phyloP scores from a whole-genome alignment of 2,797 vertebrate genomes.

The Rhinophrynus dorsalis region DNA sequence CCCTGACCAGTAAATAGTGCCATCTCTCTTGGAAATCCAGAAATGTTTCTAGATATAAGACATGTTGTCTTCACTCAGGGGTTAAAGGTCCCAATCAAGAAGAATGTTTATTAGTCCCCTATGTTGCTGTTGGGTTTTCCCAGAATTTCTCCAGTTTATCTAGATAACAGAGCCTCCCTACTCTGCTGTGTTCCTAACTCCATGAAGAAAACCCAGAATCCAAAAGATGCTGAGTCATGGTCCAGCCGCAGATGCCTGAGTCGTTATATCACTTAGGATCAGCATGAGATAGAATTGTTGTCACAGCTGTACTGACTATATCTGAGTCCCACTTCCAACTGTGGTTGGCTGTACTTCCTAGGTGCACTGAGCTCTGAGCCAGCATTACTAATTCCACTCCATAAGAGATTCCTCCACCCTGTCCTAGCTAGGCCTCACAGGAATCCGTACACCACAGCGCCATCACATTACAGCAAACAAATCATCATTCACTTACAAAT shows the following conservation, averaged over 20 bases:
- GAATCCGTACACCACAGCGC: background rate
- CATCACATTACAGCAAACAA: constrained; percentile 1
- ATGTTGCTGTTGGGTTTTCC: too few species aligned
- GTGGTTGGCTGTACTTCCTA: constrained; percentile 26
- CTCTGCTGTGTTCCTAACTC: too few species aligned
- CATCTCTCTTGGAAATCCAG: too few species aligned
- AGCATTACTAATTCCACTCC: constrained; percentile 10
- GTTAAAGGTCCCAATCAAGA: too few species aligned
- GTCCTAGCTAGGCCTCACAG: background rate
- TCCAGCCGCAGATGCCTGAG: constrained; percentile 24
- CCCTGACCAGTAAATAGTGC: too few species aligned
- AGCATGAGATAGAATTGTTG: constrained; percentile 23
- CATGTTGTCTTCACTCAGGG: too few species aligned
- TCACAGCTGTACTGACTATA: constrained; percentile 40
- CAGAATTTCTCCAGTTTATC: too few species aligned
- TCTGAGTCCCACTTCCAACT: constrained; percentile 1
- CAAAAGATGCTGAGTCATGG: background rate
- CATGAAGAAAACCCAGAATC: background rate
- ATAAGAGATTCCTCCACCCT: constrained; percentile 12
- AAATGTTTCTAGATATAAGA: too few species aligned
- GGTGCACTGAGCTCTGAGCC: constrained; percentile 24
- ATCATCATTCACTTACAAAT: too few species aligned
- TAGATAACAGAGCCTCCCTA: too few species aligned
- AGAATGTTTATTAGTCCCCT: too few species aligned
- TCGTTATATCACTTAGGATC: constrained; percentile 22